phyloP scores from a whole-genome alignment of 92 coral and sea anemone genomes.

The Porites rus region DNA sequence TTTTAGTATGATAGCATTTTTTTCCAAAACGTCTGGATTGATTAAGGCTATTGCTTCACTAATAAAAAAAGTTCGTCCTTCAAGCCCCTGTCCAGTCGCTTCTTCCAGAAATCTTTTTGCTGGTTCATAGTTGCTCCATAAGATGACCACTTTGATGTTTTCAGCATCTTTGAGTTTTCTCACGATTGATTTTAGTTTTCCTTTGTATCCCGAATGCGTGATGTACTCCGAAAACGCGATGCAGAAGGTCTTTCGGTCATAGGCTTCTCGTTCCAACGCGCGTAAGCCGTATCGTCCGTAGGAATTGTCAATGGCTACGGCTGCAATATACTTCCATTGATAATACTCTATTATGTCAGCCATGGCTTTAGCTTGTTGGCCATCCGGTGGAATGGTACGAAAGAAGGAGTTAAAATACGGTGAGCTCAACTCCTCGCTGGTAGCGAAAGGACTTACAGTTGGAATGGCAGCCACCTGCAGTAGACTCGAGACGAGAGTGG shows the following conservation, averaged over 20 bases:
- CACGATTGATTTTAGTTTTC: conserved; percentile 72
- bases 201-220: conserved; percentile 78
- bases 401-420: conserved; percentile 77
- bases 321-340: conserved; percentile 83
- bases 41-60: conserved; percentile 81
- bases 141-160: conserved; percentile 72
- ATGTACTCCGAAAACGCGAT: conserved; percentile 85
- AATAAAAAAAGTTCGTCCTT: conserved; percentile 77
- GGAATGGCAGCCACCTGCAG: conserved; percentile 80
- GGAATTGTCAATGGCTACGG: conserved; percentile 81
- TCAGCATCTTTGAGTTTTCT: conserved; percentile 70
- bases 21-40: conserved; percentile 63
- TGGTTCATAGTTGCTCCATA: conserved; percentile 89
- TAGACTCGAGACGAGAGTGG: conserved; percentile 71
- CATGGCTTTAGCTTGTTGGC: conserved; percentile 89
- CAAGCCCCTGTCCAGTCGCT: conserved; percentile 67
- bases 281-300: conserved; percentile 87
- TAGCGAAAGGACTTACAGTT: conserved; percentile 79
- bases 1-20: conserved; percentile 61
- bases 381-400: conserved; percentile 89
- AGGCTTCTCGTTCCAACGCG: conserved; percentile 82
- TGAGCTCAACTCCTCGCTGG: conserved; percentile 82
- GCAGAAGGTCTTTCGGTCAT: conserved; percentile 78
- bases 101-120: conserved; percentile 78
- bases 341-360: conserved; percentile 80